Base-by-base conservation (phyloP, 2,113 vertebrate genomes). In the Chionomys nivalis region DNA sequence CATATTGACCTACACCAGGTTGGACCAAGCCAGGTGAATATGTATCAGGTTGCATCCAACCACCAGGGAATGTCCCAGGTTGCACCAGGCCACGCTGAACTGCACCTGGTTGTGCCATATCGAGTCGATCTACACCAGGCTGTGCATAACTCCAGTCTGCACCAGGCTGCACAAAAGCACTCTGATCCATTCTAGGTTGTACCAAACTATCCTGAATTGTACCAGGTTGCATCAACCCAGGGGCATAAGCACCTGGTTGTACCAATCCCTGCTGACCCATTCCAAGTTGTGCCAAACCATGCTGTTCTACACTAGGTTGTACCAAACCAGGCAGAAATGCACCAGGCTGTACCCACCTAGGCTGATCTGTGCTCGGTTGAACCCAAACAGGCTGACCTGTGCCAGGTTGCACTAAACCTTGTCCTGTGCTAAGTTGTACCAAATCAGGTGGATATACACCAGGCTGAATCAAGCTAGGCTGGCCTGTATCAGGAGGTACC, bases 1-100 rank as follows among this genome's bases (percentile, higher is more conserved):
- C 73, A 63, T 0, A 76, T 6, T 52, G 90, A 47, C 19, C 9
- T 12, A 7, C 11, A 9, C 79, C 89, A 72, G 61, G 66, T 7
- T 52, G 91, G 7, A 26, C 28, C 19, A 87, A 14, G n/a, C 66
- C 36, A 42, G 0, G 75, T 16, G 24, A 49, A 12, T 24, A 66
- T 21, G 24, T 5, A 2, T 66, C 73, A 65, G 92, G 47, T 28
- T 31, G 81, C 0, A 8, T 17, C 31, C 55, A 31, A 55, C 44
- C n/a, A 68, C 0, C 65, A 21, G n/a, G 81, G n/a, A 31, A 28
- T 10, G 24, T 4, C 3, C 90, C 75, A 47, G 83, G 81, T 1
- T 42, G 95, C 0, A 44, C 17, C 65, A 55, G 1, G 1, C 55
- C 82, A 36, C 0, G 36, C 2, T 42, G 44, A 0, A 0, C 70